A percentile compares a stretch with the other conserved stretches of the same genome.
Evolutionary conservation across 2,113 vertebrate species (phyloP).

Genomic region (Carettochelys insculpta): DNA sequence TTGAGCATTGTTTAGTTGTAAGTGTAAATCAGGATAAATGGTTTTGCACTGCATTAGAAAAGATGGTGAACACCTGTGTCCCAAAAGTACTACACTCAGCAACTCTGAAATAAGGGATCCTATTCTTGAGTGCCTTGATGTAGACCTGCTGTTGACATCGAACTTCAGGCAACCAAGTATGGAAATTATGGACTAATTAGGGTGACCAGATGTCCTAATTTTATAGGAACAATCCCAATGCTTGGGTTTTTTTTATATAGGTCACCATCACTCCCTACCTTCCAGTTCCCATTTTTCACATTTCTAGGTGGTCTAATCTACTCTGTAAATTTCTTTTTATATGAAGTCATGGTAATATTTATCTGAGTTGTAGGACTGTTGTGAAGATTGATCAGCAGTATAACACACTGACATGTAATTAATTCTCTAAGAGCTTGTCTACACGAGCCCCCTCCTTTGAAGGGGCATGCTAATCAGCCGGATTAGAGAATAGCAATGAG

Average conservation of each 20-base stretch:
- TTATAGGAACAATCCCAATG: no score
- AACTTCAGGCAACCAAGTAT: neutral
- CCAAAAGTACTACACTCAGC: neutral
- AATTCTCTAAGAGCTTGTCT: no score
- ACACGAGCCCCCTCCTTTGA: no score
- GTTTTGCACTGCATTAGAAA: neutral
- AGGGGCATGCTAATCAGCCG: no score
- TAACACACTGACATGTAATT: neutral
- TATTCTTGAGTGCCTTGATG: neutral
- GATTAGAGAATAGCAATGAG: no score
- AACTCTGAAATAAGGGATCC: neutral
- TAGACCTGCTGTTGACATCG: neutral
- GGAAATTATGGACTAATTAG: neutral
- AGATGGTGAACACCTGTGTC: neutral
- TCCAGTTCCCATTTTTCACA: no score
- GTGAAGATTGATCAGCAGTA: neutral
- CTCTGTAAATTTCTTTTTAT: neutral
- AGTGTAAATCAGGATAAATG: no score
- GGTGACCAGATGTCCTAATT: no score
- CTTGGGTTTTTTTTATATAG: no score
- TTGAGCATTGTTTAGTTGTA: no score
- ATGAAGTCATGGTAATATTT: neutral
- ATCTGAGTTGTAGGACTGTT: neutral
- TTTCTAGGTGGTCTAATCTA: neutral
- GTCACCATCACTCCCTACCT: no score